Evolutionary conservation across 2,113 vertebrate species (phyloP).

Genomic region (Passer montanus): DNA sequence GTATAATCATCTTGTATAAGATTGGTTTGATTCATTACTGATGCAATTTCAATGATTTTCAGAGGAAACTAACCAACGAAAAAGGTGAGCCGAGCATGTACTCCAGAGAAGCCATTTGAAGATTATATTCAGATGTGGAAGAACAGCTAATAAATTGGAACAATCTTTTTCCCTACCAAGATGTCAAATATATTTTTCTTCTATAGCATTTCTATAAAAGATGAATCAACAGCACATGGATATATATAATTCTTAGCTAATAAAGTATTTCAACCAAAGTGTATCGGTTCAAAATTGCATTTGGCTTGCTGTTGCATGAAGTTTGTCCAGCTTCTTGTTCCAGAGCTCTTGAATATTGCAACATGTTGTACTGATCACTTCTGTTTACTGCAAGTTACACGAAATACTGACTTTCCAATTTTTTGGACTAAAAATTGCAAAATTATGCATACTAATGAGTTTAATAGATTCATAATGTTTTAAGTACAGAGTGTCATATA

Average conservation of each 20-base stretch:
- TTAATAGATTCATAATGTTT: neutral
- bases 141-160: neutral
- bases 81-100: fast-evolving
- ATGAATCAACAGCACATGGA: neutral
- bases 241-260: neutral
- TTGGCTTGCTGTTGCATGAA: neutral
- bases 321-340: neutral
- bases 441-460: neutral
- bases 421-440: neutral
- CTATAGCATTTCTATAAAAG: neutral
- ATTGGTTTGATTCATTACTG: neutral
- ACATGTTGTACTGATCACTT: neutral
- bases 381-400: neutral
- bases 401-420: neutral
- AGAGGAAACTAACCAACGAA: neutral
- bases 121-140: neutral
- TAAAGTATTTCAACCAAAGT: neutral
- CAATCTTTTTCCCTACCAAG: neutral
- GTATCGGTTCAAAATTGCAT: neutral
- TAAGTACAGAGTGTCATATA: neutral
- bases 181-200: neutral
- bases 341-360: neutral
- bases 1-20: neutral
- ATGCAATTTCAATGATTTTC: neutral
- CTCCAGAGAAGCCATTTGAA: neutral